Evolutionary conservation across 2,888 invertebrate species (phyloP), one percentile per base, ranked within the genome.

Genomic region (Aphidius colemani): DNA sequence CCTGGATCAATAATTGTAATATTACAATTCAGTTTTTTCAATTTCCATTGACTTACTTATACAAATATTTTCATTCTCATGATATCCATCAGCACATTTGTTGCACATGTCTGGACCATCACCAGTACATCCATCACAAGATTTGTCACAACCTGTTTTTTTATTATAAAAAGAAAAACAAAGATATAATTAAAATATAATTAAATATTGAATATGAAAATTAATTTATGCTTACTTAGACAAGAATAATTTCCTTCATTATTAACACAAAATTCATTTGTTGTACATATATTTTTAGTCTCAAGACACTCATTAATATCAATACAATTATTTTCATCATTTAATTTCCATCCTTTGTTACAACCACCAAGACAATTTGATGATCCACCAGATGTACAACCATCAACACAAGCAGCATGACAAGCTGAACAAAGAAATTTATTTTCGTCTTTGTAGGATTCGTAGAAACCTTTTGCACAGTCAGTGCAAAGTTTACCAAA

Each of bases 21-120:
- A 30, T 30, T 30, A 30, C 30, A 30, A 30, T 30, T 30, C 30
- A 0, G 30, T 30, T 30, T 30, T 30, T 30, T 30, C 30, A 30
- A 5, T 30, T 30, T 30, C 30, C 3, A 5, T 9, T 43, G 80
- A 84, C 83, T 87, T 85, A 86, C 92, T 89, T 67, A 90, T 85
- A 83, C 96, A 96, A 69, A 92, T 86, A 67, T 91, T 91, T 65
- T 92, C 90, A 69, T 89, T 87, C 67, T 89, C 85, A 8, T 85
- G 84, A 79, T 87, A 94, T 7, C 90, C 93, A 11, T 86, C 83
- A 0, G 91, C 90, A 85, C 97, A 97, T 75, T 88, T 85, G 43
- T 86, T 85, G 82, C 97, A 97, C 89, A 94, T 92, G 80, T 96
- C 95, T 0, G 95, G 94, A 0, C 96, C 96, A 81, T 94, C 94